A percentile compares a stretch with the other conserved stretches of the same genome.
phyloP scores from a whole-genome alignment of 2,888 invertebrate species.

The Bimastos eiseni region DNA sequence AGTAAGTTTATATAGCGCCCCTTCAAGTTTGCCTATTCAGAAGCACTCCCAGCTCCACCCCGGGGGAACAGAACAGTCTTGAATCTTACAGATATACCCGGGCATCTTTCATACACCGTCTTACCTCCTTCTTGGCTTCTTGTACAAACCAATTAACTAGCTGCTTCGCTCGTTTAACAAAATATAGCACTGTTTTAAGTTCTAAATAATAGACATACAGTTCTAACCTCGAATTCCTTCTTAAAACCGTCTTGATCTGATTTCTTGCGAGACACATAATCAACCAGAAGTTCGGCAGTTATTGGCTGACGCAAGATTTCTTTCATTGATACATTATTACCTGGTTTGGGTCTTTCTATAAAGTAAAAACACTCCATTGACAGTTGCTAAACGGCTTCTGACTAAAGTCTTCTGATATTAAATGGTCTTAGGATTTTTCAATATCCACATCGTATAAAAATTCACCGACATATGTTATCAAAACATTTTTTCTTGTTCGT shows the following conservation, averaged over 20 bases:
- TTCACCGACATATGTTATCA: not conserved
- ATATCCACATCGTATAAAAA: not conserved
- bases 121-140: no score
- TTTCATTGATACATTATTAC: not conserved
- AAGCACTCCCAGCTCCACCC: no score
- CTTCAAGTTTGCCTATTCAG: no score
- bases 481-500: no score
- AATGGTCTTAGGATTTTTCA: not conserved
- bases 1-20: no score
- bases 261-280: not conserved
- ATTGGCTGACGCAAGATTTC: not conserved
- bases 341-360: not conserved
- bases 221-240: not conserved
- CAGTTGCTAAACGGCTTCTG: not conserved
- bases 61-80: no score
- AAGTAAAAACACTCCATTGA: not conserved
- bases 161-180: no score
- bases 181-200: not conserved
- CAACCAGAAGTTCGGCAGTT: not conserved
- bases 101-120: no score
- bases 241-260: not conserved
- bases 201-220: not conserved
- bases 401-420: not conserved
- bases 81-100: no score
- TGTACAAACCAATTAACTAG: no score